Percentiles rank a stretch among this genome's conserved stretches.
Evolutionary conservation across 2,797 vertebrate genomes (phyloP).

Genomic region (Arctocebus calabarensis): DNA sequence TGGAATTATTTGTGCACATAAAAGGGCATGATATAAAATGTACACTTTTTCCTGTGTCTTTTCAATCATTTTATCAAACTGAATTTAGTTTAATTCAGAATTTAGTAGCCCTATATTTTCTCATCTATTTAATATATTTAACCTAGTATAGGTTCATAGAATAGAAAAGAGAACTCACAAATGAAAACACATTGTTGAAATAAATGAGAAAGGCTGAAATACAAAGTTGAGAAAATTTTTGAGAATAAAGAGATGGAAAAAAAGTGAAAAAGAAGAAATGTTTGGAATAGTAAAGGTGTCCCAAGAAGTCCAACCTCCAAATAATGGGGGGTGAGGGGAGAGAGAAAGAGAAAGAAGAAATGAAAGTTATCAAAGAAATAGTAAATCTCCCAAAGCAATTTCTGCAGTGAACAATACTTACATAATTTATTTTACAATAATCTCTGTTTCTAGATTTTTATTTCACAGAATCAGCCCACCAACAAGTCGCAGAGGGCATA

Average conservation of each 20-base stretch:
- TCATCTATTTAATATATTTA: slow-evolving; percentile 7
- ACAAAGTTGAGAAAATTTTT: not conserved
- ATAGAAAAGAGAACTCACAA: slow-evolving; percentile 10
- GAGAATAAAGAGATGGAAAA: not conserved
- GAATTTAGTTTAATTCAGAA: not conserved
- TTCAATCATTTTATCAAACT: slow-evolving; percentile 46
- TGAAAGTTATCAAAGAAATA: slow-evolving; percentile 35
- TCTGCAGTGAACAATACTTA: slow-evolving; percentile 20
- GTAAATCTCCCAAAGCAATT: not conserved
- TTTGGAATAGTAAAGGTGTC: not conserved
- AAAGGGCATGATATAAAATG: slow-evolving; percentile 13
- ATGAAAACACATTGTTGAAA: slow-evolving; percentile 43
- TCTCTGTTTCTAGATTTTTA: slow-evolving; percentile 12
- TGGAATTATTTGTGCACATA: not conserved
- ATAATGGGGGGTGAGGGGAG: not conserved
- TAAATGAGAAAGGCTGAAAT: not conserved
- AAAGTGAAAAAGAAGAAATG: not conserved
- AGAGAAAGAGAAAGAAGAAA: not conserved
- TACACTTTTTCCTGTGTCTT: not conserved
- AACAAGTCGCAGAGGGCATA: not conserved
- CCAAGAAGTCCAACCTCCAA: not conserved
- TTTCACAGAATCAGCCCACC: slow-evolving; percentile 28
- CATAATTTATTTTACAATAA: not conserved
- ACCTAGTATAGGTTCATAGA: not conserved
- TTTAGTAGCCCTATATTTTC: not conserved